These are phyloP conservation scores for Sciurus niger DNA, from an alignment of 2,113 vertebrate genomes.

Conservation along the genomic window DNA sequence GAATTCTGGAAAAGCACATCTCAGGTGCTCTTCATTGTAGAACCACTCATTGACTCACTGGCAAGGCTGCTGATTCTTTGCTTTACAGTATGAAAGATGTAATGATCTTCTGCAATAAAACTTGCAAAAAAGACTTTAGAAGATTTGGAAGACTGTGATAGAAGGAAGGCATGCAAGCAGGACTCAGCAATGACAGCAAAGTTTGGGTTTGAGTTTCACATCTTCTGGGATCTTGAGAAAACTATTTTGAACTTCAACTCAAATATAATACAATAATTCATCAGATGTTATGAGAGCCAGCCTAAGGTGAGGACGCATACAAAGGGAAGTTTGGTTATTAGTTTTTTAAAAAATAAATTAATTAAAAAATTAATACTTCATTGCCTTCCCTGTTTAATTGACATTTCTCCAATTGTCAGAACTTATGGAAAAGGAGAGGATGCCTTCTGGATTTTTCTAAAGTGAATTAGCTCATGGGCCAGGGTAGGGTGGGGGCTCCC, in stretches of 20 bases:
- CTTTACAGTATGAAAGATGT: constrained; percentile 1
- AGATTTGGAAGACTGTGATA: neutral
- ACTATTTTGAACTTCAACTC: constrained; percentile 32
- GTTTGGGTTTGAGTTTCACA: neutral
- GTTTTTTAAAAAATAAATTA: neutral
- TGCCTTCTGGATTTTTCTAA: neutral
- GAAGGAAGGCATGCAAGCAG: neutral
- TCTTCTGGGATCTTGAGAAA: neutral
- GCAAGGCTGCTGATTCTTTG: neutral
- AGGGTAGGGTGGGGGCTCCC: neutral
- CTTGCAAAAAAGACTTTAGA: neutral
- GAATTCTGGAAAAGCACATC: neutral
- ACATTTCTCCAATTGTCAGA: neutral
- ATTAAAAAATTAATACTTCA: neutral
- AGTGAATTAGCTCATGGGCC: neutral
- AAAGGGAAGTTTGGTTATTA: neutral
- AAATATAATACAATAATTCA: neutral
- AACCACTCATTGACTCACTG: neutral
- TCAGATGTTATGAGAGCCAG: neutral
- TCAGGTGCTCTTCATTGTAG: neutral
- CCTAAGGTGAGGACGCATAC: neutral
- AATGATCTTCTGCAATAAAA: neutral
- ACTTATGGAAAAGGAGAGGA: neutral
- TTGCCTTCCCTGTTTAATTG: neutral
- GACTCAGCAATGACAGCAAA: neutral